Base-by-base conservation (phyloP, 2,888 invertebrate genomes). In the Campoletis raptor region DNA sequence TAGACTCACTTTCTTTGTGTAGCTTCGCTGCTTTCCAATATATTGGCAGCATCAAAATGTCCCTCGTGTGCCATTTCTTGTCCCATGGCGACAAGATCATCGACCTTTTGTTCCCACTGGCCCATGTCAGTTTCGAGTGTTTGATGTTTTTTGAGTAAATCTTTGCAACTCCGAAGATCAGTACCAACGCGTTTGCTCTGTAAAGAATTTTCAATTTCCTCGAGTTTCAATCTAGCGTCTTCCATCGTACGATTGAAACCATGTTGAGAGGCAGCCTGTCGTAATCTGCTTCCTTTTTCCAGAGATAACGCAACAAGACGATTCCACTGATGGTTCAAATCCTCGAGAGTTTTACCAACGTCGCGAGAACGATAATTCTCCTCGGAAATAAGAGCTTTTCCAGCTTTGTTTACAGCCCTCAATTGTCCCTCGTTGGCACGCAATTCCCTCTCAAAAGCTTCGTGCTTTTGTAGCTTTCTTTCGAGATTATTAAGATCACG, bases 381-480 rank as follows among this genome's bases (percentile, higher is more conserved):
- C 87, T 96, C 96, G 0, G 96, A 96, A 84, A 98, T 96, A 87
- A 98, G 94, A 0, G 96, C 96, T 91, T 97, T 96, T 2, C 97
- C 98, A 83, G 96, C 96, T 92, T 98, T 98, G 90, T 98, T 98
- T 0, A 99, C 97, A 36, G 97, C 97, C 74, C 98, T 95, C 12
- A 99, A 95, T 91, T 99, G 98, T 18, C 98, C 98, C 94, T 99
- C 98, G 92, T 99, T 99, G 0, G 99, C 98, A 72, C 98, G 96
- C 30, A 99, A 95, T 93, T 99, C 99, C 0, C 99, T 95, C 92
- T 99, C 99, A 93, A 99, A 99, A 0, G 99, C 99, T 94, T 99
- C 98, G 93, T 99, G 99, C 92, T 99, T 99, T 94, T 99, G 98
- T 0, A 99, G 95, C 93, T 99, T 99, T 0, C 98, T 96, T 89